A percentile compares a stretch with the other conserved stretches of the same genome.
These are phyloP conservation scores for Pocillopora verrucosa DNA, from an alignment of 64 coral and sea anemone species.

Conservation along the genomic window DNA sequence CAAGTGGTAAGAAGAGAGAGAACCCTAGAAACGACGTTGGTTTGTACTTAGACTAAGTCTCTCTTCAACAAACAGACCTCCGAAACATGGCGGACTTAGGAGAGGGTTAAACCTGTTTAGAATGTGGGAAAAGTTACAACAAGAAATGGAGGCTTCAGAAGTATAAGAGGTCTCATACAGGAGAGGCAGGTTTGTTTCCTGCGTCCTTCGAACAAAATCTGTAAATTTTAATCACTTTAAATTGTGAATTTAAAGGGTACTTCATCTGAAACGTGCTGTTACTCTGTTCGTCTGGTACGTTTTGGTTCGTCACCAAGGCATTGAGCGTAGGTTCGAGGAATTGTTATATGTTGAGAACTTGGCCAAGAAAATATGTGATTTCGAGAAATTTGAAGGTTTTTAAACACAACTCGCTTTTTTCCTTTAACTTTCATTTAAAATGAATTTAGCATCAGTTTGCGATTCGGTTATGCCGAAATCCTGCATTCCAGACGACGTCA, in stretches of 20 bases:
- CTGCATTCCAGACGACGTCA: too few species aligned
- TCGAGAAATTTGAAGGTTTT: too few species aligned
- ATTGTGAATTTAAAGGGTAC: not conserved
- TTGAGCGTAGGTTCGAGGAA: not conserved
- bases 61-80: not conserved
- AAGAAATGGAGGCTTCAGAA: constrained; percentile 57
- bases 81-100: constrained; percentile 44
- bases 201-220: not conserved
- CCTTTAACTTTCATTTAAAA: too few species aligned
- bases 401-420: too few species aligned
- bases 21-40: too few species aligned
- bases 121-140: constrained; percentile 58
- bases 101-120: not conserved
- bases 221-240: not conserved
- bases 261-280: not conserved
- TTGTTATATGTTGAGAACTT: not conserved
- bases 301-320: not conserved
- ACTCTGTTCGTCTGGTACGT: not conserved
- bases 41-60: not conserved
- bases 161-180: constrained; percentile 45
- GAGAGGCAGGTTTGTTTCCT: constrained; percentile 22
- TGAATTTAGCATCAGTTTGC: too few species aligned
- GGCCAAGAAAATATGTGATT: too few species aligned
- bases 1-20: too few species aligned
- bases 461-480: too few species aligned